Evolutionary conservation across 1,140 invertebrate species (phyloP).

Genomic region (Tyrophagus putrescentiae): DNA sequence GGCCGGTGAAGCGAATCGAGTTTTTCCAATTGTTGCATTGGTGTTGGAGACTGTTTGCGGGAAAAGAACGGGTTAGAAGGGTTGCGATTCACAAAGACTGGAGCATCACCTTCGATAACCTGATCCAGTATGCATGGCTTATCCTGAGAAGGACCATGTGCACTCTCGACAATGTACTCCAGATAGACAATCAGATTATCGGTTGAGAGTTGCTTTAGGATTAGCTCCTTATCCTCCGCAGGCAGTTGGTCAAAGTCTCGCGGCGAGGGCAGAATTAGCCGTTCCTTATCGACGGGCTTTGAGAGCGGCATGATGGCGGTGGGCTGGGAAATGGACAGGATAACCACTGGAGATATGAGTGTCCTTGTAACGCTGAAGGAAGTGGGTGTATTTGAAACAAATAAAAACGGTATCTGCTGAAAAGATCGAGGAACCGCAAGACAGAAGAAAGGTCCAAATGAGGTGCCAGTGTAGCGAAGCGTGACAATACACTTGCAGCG

Average conservation of each 20-base stretch:
- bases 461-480: too few species aligned
- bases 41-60: too few species aligned
- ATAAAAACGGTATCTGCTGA: too few species aligned
- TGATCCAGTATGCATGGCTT: neutral
- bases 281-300: neutral
- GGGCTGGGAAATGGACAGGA: too few species aligned
- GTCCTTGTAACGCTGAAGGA: too few species aligned
- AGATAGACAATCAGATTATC: constrained; percentile 10
- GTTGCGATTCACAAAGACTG: neutral
- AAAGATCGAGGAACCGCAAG: too few species aligned
- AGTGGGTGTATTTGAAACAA: too few species aligned
- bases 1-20: too few species aligned
- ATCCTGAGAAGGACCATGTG: neutral
- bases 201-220: neutral
- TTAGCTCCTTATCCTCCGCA: neutral
- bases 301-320: constrained; percentile 9
- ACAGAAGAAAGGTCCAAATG: too few species aligned
- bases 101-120: neutral
- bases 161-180: neutral
- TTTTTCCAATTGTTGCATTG: too few species aligned
- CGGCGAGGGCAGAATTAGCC: neutral
- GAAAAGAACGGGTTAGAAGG: neutral
- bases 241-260: neutral
- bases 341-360: too few species aligned
- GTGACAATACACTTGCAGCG: too few species aligned